These are phyloP conservation scores for Morpho deidamia DNA, from an alignment of 2,888 invertebrate genomes.

Conservation along the genomic window DNA sequence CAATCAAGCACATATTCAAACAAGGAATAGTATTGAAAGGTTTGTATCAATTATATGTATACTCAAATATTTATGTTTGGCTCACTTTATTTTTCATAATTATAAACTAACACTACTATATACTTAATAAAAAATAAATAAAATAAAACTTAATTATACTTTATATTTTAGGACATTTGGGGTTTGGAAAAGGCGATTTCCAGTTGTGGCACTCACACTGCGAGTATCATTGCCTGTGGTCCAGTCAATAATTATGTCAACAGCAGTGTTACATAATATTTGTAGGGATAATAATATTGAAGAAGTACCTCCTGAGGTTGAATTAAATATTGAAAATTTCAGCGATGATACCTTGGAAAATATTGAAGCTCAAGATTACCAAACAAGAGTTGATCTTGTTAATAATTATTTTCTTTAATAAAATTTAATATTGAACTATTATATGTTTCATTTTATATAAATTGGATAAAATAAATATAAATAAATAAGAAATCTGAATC, in stretches of 20 bases:
- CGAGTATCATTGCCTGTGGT: neutral
- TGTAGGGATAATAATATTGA: neutral
- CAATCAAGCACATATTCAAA: neutral
- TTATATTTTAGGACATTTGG: neutral
- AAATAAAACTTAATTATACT: neutral
- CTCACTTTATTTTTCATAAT: too few relatives aligned
- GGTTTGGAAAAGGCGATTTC: conserved; percentile 5
- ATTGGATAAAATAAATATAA: too few relatives aligned
- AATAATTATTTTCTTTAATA: too few relatives aligned
- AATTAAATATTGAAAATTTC: too few relatives aligned
- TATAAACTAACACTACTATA: neutral
- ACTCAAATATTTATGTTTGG: neutral
- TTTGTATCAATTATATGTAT: neutral
- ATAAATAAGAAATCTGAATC: too few relatives aligned
- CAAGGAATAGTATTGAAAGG: conserved; percentile 1
- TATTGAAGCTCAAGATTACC: too few relatives aligned
- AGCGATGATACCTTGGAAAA: too few relatives aligned
- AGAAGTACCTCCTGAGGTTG: neutral
- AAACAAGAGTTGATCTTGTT: too few relatives aligned
- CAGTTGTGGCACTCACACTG: neutral
- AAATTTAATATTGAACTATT: too few relatives aligned
- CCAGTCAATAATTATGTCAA: neutral
- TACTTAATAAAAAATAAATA: neutral
- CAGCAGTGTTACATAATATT: conserved; percentile 2
- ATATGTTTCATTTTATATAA: too few relatives aligned